Conservation (phyloP, 2,797 vertebrate species). For the Lophotriccus pileatus region DNA sequence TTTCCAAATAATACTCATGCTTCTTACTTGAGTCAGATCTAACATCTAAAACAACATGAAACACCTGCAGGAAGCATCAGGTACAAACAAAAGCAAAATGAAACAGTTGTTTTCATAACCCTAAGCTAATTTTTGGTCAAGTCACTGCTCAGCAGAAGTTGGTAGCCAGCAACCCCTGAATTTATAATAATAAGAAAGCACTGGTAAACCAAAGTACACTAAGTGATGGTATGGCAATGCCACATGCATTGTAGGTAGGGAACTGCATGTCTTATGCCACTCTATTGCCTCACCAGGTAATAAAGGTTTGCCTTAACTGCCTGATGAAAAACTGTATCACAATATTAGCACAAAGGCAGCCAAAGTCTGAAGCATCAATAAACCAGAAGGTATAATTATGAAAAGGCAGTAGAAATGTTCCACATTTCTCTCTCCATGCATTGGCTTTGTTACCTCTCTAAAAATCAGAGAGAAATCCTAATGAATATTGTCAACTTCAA, state of each 20-base stretch:
- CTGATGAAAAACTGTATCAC: not conserved
- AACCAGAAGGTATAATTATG: not conserved
- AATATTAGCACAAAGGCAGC: not conserved
- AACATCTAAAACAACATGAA: not conserved
- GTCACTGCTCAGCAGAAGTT: not conserved
- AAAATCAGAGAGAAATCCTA: not conserved
- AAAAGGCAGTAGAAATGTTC: not conserved
- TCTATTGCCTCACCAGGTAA: not conserved
- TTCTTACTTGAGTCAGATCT: not conserved
- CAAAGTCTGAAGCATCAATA: not conserved
- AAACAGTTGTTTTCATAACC: not conserved
- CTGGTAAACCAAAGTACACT: not conserved
- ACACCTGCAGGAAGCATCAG: not conserved
- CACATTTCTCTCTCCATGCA: not conserved
- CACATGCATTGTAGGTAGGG: rapidly evolving
- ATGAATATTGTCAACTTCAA: not conserved
- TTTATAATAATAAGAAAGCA: not conserved
- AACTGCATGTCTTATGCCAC: not conserved
- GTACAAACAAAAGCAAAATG: not conserved
- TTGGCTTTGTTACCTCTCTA: not conserved
- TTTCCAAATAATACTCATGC: not conserved
- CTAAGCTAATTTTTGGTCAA: not conserved
- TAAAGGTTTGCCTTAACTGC: not conserved
- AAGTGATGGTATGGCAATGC: not conserved
- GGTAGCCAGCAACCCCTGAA: not conserved